Evolutionary conservation across 2,797 vertebrate species (phyloP), one percentile per base, ranked within the genome.

Genomic region (Odontamblyopus lacepedii): DNA sequence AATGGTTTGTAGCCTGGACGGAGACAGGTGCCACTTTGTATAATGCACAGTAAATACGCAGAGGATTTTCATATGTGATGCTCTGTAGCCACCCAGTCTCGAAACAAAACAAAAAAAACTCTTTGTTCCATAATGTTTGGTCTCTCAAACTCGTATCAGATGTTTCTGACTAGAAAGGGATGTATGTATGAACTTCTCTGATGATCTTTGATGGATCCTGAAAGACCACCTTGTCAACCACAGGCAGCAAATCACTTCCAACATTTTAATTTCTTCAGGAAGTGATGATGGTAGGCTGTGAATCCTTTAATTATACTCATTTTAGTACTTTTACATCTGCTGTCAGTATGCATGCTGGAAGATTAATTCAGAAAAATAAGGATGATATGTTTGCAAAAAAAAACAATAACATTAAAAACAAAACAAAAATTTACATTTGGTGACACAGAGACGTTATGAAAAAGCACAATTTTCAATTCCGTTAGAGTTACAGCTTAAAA

Each of bases 231-330:
- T 1, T 15, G 44, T 15, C 11, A 13, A n/a, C 51, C 86, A 85
- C 70, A 83, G 82, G 87, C 87, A 82, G 79, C 81, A 89, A 91
- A 92, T 93, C 85, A 92, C 86, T 85, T 89, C 68, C 63, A 75
- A 74, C 83, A 85, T 86, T 87, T 86, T 81, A 76, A 78, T 78
- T 78, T 78, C 18, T 79, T 76, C 84, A 83, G 81, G 84, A 86
- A 80, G 78, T 84, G 88, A 89, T 85, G 80, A 88, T 81, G 75
- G 73, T 67, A 81, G 76, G 75, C 74, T 74, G 72, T 75, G 83
- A 80, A 81, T 92, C 89, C 87, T 90, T 89, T 91, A 90, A 91
- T 91, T 88, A 89, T 80, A 88, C 79, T 86, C 79, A 75, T 88
- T 82, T 84, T 79, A 81, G 69, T 71, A 76, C 75, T 89, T 82